A percentile compares a stretch with the other conserved stretches of the same genome.
phyloP scores from a whole-genome alignment of 2,113 vertebrate species.

The Forbesichthys agassizii region DNA sequence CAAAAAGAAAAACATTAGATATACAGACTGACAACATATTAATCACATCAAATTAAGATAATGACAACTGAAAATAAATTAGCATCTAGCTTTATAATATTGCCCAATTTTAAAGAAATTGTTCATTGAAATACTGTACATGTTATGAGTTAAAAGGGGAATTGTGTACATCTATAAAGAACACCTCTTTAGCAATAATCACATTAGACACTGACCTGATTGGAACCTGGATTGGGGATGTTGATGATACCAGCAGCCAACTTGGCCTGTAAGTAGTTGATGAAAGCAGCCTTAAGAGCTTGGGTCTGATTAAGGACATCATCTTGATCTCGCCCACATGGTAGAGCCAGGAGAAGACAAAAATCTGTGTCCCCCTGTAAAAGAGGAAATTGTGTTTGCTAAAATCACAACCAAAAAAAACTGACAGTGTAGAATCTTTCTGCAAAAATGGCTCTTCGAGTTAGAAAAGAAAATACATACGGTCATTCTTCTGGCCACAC shows the following conservation, averaged over 20 bases:
- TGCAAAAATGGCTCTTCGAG: not conserved
- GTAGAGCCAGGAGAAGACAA: conserved; percentile 93
- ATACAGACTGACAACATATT: not conserved
- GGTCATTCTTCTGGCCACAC: conserved; percentile 95
- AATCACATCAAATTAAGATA: no score
- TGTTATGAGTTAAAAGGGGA: no score
- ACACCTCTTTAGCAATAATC: not conserved
- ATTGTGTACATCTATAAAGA: not conserved
- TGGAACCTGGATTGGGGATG: conserved; percentile 96
- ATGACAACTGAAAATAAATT: no score
- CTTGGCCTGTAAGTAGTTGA: conserved; percentile 96
- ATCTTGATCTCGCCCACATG: conserved; percentile 96
- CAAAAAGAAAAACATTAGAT: not conserved
- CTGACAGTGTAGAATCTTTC: not conserved
- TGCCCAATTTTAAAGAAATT: no score
- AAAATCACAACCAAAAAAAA: not conserved
- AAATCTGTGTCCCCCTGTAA: conserved; percentile 93
- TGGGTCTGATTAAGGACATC: conserved; percentile 95
- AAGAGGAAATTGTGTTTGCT: not conserved
- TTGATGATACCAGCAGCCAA: conserved; percentile 98
- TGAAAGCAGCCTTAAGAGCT: conserved; percentile 93
- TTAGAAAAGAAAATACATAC: conserved; percentile 63
- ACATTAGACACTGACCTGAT: conserved; percentile 81
- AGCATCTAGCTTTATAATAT: no score
- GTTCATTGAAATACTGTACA: no score